Evolutionary conservation across 2,888 invertebrate species (phyloP).

Genomic region (Drosophila anceps): DNA sequence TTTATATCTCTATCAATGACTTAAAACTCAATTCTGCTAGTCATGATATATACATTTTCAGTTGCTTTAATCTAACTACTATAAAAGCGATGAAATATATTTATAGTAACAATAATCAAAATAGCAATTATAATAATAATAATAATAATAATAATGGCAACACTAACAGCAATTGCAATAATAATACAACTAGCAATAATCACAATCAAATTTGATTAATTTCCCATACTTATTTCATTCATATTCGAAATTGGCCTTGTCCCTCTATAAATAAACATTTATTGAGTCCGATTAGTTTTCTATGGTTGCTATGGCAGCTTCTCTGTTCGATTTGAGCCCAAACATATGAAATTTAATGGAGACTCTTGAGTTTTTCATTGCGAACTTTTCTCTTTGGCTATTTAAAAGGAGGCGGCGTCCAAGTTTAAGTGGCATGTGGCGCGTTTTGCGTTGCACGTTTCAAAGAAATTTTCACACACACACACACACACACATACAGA

Average conservation of each 20-base stretch:
- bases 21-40: too few relatives aligned
- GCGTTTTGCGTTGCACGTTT: conserved; percentile 54
- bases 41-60: neutral
- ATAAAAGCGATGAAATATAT: neutral
- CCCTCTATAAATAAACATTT: conserved; percentile 4
- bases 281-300: conserved; percentile 5
- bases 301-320: conserved; percentile 5
- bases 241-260: neutral
- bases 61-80: neutral
- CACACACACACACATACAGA: conserved; percentile 7
- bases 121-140: neutral
- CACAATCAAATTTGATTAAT: neutral
- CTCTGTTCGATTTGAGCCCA: neutral
- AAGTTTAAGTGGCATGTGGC: conserved; percentile 65
- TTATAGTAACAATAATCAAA: too few relatives aligned
- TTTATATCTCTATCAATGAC: too few relatives aligned
- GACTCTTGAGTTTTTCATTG: conserved; percentile 40
- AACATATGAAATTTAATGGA: conserved; percentile 29
- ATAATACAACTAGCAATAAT: neutral
- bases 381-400: conserved; percentile 64
- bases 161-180: neutral
- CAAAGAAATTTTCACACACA: conserved; percentile 26
- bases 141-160: neutral
- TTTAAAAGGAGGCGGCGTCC: conserved; percentile 49
- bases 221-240: neutral